Conservation (phyloP, 2,113 vertebrate species). For the Trinectes maculatus region DNA sequence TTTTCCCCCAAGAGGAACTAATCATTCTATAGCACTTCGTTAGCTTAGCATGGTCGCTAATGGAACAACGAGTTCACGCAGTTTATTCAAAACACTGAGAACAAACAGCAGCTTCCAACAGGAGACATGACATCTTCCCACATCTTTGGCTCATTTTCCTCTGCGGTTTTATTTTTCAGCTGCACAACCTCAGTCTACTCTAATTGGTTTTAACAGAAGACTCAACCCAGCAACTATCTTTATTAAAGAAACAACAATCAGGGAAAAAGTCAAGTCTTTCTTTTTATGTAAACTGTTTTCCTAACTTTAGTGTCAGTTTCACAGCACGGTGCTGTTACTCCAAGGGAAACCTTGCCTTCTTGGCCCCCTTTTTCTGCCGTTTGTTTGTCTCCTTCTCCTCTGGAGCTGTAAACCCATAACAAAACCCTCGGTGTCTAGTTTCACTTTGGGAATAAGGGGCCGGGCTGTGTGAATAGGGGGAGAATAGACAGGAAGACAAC, state of each 20-base stretch:
- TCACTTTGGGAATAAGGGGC: conserved; percentile 74
- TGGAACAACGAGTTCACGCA: too few species aligned
- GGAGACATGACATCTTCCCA: conserved; percentile 31
- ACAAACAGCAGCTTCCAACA: conserved; percentile 8
- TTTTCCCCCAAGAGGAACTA: too few species aligned
- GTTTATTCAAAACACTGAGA: too few species aligned
- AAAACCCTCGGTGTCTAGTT: conserved; percentile 70
- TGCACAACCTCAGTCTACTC: conserved; percentile 29
- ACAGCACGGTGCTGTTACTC: conserved; percentile 17
- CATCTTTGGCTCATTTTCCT: conserved; percentile 29
- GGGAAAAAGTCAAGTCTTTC: not conserved
- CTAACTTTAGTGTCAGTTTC: conserved; percentile 40
- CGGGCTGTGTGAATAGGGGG: conserved; percentile 70
- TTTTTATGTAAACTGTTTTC: conserved; percentile 26
- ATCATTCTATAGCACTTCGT: too few species aligned
- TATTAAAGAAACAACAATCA: conserved; percentile 3
- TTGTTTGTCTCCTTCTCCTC: conserved; percentile 71
- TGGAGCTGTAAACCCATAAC: conserved; percentile 72
- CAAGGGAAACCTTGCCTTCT: conserved; percentile 6
- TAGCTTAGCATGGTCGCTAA: too few species aligned
- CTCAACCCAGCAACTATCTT: not conserved
- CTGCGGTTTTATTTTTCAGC: conserved; percentile 11
- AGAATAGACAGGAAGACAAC: conserved; percentile 77
- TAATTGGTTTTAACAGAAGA: conserved; percentile 26
- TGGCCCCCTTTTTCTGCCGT: conserved; percentile 8